Conservation (phyloP, 2,113 vertebrate species). For the Eupsittula cactorum region DNA sequence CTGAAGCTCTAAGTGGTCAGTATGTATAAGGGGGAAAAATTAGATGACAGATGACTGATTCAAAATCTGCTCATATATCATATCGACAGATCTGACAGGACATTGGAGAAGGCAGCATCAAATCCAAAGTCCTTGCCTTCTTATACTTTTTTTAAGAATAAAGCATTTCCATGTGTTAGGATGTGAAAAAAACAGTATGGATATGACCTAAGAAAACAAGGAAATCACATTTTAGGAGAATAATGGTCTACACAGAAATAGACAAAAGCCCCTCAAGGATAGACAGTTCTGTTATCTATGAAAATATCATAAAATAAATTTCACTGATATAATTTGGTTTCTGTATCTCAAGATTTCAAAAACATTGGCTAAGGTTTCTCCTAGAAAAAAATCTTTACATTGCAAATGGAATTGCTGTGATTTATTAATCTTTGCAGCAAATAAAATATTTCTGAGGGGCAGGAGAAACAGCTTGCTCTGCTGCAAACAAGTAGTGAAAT, state of each 20-base stretch:
- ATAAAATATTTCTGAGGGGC: conserved; percentile 8
- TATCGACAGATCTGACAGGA: not conserved
- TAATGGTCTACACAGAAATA: not conserved
- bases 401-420: not conserved
- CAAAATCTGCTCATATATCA: not conserved
- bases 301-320: not conserved
- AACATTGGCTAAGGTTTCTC: not conserved
- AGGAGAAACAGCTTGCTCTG: not conserved
- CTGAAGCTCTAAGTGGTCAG: conserved; percentile 21
- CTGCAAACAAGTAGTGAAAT: not conserved
- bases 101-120: not conserved
- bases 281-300: not conserved
- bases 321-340: not conserved
- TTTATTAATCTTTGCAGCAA: not conserved
- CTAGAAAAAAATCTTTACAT: not conserved
- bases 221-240: not conserved
- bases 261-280: not conserved
- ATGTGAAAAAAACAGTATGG: not conserved
- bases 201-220: not conserved
- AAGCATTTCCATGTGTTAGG: not conserved
- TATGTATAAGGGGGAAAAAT: not conserved
- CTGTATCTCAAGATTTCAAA: not conserved
- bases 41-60: not conserved
- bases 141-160: not conserved
- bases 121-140: not conserved